Percentiles rank a stretch among this genome's conserved stretches.
Conservation (phyloP, 2,888 invertebrate species). For the Danaus chrysippus region DNA sequence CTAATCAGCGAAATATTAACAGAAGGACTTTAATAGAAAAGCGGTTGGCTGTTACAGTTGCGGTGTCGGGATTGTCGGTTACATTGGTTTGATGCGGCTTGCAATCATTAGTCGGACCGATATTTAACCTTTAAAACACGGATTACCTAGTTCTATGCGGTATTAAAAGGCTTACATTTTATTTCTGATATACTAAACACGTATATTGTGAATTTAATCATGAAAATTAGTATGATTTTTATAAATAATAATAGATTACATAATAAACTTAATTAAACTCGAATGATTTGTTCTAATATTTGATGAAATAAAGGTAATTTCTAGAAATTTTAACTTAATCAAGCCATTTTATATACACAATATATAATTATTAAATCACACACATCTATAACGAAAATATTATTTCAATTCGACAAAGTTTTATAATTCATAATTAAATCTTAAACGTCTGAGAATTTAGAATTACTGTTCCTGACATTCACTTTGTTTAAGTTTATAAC, state of each 20-base stretch:
- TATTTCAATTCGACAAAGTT: background rate
- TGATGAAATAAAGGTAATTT: too few relatives aligned
- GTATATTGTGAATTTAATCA: too few relatives aligned
- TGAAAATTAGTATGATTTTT: too few relatives aligned
- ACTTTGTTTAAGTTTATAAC: background rate
- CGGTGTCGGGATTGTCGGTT: constrained; percentile 31
- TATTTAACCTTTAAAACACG: constrained; percentile 4
- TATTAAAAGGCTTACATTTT: background rate
- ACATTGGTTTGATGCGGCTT: constrained; percentile 27
- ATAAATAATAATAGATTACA: too few relatives aligned
- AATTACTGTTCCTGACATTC: background rate
- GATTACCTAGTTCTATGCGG: background rate
- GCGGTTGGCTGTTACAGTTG: constrained; percentile 27
- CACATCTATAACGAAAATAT: background rate
- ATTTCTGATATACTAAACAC: too few relatives aligned
- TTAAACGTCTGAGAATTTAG: background rate
- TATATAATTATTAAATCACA: too few relatives aligned
- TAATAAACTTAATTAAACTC: too few relatives aligned
- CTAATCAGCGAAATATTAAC: constrained; percentile 20
- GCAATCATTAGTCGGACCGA: constrained; percentile 29
- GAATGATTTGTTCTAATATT: too few relatives aligned
- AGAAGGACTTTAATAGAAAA: constrained; percentile 33
- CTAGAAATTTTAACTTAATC: too few relatives aligned
- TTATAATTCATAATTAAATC: background rate
- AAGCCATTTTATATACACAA: too few relatives aligned